Base-by-base conservation (phyloP, 2,888 invertebrate genomes). In the Pheosia gnoma region DNA sequence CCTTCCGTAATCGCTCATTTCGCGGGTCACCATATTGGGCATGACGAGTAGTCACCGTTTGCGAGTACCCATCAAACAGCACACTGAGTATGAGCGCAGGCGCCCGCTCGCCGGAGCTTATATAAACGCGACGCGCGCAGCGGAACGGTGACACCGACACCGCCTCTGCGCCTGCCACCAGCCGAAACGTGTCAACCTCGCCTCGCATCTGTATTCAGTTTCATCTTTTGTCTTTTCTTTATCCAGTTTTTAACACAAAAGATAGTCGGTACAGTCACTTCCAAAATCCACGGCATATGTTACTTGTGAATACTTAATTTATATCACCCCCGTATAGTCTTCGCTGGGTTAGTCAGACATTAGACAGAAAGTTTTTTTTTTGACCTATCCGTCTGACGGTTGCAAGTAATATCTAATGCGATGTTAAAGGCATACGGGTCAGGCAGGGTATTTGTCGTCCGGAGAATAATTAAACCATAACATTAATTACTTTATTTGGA, bases 11-110 rank as follows among this genome's bases (percentile, higher is more conserved):
- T 83, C 84, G 74, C 79, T 78, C 67, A 79, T 80, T 66, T 88
- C 85, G 71, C 87, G 85, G 45, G 86, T 80, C 70, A 84, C 77
- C 82, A 85, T 83, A 66, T 80, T 79, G 63, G 78, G 77, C 82
- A 83, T 82, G 67, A 72, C 72, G 72, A 66, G 62, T 67, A 73
- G 73, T 69, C 75, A 75, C 77, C 73, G 73, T 62, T 61, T 59
- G 63, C 61, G 66, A 77, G 75, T 67, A 70, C 67, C 75, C 75
- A 73, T 77, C 72, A 68, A 75, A 63, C 66, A 65, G 66, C 71
- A 66, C 74, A 61, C 59, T 66, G 66, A 57, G 61, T 66, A 60
- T 72, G 74, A 66, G 67, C 68, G 60, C 62, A 66, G 58, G 69
- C 69, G 67, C 65, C 39, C 51, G 49, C 65, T 62, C 59, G 61